These are phyloP conservation scores for Sminthurinus aureus DNA, from an alignment of 2,888 invertebrate species.

Conservation along the genomic window DNA sequence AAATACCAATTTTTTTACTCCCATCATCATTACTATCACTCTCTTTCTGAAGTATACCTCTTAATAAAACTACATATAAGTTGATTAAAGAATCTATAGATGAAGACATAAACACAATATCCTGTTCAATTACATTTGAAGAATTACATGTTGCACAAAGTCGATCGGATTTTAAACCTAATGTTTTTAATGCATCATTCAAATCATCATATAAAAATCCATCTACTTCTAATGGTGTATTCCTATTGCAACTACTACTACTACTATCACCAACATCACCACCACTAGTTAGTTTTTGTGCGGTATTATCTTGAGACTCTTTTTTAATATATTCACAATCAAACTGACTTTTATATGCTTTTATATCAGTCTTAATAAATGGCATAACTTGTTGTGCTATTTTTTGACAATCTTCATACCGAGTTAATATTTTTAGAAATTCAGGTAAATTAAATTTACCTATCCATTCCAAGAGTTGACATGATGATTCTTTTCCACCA, in stretches of 20 bases:
- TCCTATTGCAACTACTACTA: not conserved
- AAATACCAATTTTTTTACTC: not conserved
- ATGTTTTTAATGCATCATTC: slow-evolving; percentile 14
- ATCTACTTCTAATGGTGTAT: slow-evolving; percentile 14
- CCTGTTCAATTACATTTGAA: not conserved
- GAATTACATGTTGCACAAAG: slow-evolving; percentile 7
- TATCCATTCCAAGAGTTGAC: slow-evolving; percentile 19
- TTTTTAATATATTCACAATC: slow-evolving; percentile 4
- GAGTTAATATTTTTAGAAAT: not conserved
- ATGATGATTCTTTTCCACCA: not conserved
- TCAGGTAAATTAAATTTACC: not conserved
- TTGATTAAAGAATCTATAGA: slow-evolving; percentile 5
- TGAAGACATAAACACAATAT: not conserved
- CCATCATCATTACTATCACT: too few relatives aligned
- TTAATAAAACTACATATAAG: slow-evolving; percentile 15
- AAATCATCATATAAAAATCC: slow-evolving; percentile 35
- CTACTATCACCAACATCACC: not conserved
- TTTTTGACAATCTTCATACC: slow-evolving; percentile 7
- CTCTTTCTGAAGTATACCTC: not conserved
- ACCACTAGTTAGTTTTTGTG: not conserved
- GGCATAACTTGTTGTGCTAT: slow-evolving; percentile 14
- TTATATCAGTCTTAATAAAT: slow-evolving; percentile 9
- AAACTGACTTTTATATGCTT: not conserved
- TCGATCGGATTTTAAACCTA: slow-evolving; percentile 5
- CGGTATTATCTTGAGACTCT: too few relatives aligned